Evolutionary conservation across 2,888 invertebrate genomes (phyloP).

Genomic region (Keiferia lycopersicella): DNA sequence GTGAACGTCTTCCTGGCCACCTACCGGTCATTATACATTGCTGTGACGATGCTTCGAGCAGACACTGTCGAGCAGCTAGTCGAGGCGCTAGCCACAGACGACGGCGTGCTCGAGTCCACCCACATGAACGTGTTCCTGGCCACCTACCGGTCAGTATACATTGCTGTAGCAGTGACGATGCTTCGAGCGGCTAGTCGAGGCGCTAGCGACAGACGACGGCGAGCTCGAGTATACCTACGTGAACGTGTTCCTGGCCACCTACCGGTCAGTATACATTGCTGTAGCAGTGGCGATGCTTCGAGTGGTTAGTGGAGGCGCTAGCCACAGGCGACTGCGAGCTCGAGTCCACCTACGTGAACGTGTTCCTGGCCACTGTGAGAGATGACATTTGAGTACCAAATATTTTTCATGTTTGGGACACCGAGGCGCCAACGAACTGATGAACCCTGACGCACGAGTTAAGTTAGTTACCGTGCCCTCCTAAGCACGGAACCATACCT

Average conservation of each 20-base stretch:
- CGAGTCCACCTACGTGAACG: slow-evolving; percentile 98
- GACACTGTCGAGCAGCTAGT: slow-evolving; percentile 96
- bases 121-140: slow-evolving; percentile 99
- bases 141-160: slow-evolving; percentile 81
- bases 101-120: slow-evolving; percentile 97
- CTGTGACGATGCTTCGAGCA: slow-evolving; percentile 90
- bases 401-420: too few relatives aligned
- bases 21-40: slow-evolving; percentile 76
- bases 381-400: too few relatives aligned
- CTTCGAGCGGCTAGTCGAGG: slow-evolving; percentile 95
- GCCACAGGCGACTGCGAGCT: slow-evolving; percentile 97
- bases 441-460: too few relatives aligned
- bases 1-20: slow-evolving; percentile 95
- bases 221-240: slow-evolving; percentile 98
- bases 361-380: slow-evolving; percentile 96
- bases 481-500: too few relatives aligned
- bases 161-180: slow-evolving; percentile 47
- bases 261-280: slow-evolving; percentile 76
- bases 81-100: slow-evolving; percentile 95
- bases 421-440: too few relatives aligned
- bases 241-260: slow-evolving; percentile 92
- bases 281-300: slow-evolving; percentile 83
- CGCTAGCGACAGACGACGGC: slow-evolving; percentile 95
- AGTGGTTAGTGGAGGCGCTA: slow-evolving; percentile 94
- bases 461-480: too few relatives aligned